Evolutionary conservation across 2,888 invertebrate species (phyloP).

Genomic region (Hanleya hanleyi): DNA sequence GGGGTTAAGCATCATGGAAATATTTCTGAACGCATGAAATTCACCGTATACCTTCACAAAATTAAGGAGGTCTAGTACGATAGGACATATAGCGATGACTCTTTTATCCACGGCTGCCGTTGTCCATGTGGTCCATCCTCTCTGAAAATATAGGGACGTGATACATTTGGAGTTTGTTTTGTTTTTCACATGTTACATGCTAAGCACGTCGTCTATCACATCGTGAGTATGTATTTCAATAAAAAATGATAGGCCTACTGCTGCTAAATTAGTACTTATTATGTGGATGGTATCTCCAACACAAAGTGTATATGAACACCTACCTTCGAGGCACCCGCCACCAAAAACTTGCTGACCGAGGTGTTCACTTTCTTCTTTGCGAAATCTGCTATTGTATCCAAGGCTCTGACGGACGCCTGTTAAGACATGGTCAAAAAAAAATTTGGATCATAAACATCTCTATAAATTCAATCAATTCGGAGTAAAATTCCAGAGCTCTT

Average conservation of each 20-base stretch:
- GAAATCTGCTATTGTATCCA: slow-evolving; percentile 50
- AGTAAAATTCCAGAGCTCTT: too few species aligned
- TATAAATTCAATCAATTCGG: too few species aligned
- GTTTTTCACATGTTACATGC: slow-evolving; percentile 17
- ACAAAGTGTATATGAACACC: too few species aligned
- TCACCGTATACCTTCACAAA: slow-evolving; percentile 43
- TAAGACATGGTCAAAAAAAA: slow-evolving; percentile 8
- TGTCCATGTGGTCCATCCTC: slow-evolving; percentile 69
- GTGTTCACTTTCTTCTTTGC: slow-evolving; percentile 29
- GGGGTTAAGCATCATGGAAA: too few species aligned
- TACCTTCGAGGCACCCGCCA: slow-evolving; percentile 65
- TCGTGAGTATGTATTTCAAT: background rate
- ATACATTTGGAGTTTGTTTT: too few species aligned
- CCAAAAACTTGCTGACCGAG: slow-evolving; percentile 45
- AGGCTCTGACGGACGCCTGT: slow-evolving; percentile 52
- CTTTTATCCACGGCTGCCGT: slow-evolving; percentile 62
- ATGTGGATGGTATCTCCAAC: too few species aligned
- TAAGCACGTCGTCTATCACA: background rate
- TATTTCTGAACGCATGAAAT: background rate
- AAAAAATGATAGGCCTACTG: too few species aligned
- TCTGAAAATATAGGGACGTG: slow-evolving; percentile 37
- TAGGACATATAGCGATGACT: slow-evolving; percentile 59
- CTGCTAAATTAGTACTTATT: too few species aligned
- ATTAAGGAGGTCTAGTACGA: slow-evolving; percentile 66
- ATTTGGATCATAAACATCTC: background rate